phyloP scores from a whole-genome alignment of 2,113 vertebrate species.

The Pogona vitticeps region DNA sequence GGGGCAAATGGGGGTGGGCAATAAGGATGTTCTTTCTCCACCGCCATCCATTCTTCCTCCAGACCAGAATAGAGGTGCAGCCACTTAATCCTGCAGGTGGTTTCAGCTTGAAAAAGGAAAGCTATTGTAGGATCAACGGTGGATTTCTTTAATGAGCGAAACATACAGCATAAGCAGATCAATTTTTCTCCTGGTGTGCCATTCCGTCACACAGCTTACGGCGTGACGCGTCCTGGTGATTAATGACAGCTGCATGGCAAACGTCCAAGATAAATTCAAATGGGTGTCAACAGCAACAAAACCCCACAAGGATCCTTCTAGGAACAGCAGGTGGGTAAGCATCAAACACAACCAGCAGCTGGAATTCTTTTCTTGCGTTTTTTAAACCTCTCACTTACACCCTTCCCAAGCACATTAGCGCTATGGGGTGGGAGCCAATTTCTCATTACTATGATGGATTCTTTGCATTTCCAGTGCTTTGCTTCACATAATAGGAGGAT shows the following conservation, averaged over 20 bases:
- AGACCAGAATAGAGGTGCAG: conserved; percentile 5
- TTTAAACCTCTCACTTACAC: conserved; percentile 17
- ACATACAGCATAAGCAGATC: conserved; percentile 39
- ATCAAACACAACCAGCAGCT: conserved; percentile 44
- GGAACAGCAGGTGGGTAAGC: conserved; percentile 25
- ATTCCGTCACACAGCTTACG: conserved; percentile 48
- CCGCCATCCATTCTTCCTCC: neutral
- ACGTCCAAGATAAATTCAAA: conserved; percentile 38
- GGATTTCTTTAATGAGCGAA: conserved; percentile 39
- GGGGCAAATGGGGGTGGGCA: neutral
- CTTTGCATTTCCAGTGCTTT: too few relatives aligned
- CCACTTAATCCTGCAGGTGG: neutral
- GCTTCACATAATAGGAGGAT: too few relatives aligned
- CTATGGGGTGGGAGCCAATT: too few relatives aligned
- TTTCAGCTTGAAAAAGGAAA: conserved; percentile 34
- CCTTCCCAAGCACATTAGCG: neutral
- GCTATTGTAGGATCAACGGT: conserved; percentile 14
- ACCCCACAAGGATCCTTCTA: neutral
- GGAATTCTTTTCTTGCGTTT: neutral
- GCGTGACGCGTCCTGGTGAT: conserved; percentile 51
- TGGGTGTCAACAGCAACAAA: conserved; percentile 2
- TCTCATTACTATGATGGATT: neutral
- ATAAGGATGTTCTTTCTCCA: neutral
- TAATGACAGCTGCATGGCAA: conserved; percentile 42
- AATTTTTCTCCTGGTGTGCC: conserved; percentile 44